These are phyloP conservation scores for Hypomesus transpacificus DNA, from an alignment of 2,113 vertebrate species.

Conservation along the genomic window DNA sequence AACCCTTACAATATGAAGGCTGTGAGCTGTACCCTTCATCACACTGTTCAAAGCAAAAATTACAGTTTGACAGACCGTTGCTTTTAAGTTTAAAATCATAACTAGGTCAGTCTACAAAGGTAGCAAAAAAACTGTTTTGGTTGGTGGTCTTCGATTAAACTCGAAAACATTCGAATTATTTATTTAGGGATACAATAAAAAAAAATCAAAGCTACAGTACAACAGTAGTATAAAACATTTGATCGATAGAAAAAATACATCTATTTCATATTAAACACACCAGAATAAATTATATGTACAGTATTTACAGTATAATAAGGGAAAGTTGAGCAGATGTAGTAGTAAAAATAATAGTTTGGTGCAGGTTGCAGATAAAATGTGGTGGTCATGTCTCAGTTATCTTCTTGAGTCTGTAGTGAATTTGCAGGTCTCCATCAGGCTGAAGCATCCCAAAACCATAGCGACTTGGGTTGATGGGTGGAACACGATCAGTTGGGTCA, in stretches of 20 bases:
- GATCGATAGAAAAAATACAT: background rate
- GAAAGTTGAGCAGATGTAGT: too few relatives aligned
- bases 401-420: conserved; percentile 66
- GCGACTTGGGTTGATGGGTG: conserved; percentile 69
- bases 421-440: conserved; percentile 62
- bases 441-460: conserved; percentile 79
- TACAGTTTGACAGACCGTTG: too few relatives aligned
- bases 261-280: too few relatives aligned
- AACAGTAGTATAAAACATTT: background rate
- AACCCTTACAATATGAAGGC: conserved; percentile 56
- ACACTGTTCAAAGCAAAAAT: background rate
- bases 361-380: conserved; percentile 6
- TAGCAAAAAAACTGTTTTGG: too few relatives aligned
- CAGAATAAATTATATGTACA: too few relatives aligned
- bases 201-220: background rate
- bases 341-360: background rate
- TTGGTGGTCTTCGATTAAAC: too few relatives aligned
- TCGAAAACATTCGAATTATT: too few relatives aligned
- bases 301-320: too few relatives aligned
- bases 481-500: conserved; percentile 50
- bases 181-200: too few relatives aligned
- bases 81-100: too few relatives aligned
- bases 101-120: too few relatives aligned
- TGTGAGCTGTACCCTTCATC: conserved; percentile 1
- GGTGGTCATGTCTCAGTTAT: background rate